Percentiles rank a stretch among this genome's conserved stretches.
phyloP scores from a whole-genome alignment of 2,113 vertebrate species.

The Chaetops frenatus region DNA sequence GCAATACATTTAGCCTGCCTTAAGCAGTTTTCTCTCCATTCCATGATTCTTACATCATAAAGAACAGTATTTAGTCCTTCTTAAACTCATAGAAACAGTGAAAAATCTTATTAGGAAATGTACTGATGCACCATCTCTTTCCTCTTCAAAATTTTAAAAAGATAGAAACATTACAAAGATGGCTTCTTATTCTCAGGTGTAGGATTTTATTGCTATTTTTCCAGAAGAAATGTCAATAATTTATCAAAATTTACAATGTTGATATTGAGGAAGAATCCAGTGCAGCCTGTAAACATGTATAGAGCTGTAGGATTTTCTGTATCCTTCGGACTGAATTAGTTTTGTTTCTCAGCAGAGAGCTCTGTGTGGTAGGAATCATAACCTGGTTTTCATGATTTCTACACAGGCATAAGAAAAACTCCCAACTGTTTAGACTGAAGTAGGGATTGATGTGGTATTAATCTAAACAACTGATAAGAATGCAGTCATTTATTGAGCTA shows the following conservation, averaged over 20 bases:
- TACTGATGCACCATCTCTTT: neutral
- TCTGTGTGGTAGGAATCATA: neutral
- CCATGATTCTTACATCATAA: neutral
- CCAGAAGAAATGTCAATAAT: neutral
- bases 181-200: neutral
- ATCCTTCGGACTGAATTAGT: neutral
- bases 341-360: neutral
- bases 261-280: neutral
- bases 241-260: neutral
- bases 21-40: neutral
- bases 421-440: neutral
- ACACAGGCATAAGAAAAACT: neutral
- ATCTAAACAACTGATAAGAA: neutral
- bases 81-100: neutral
- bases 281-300: neutral
- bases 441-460: neutral
- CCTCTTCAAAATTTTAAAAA: neutral
- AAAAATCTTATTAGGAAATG: neutral
- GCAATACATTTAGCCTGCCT: neutral
- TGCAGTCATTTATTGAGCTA: neutral
- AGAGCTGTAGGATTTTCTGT: neutral
- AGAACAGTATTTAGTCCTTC: neutral
- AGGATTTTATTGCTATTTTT: neutral
- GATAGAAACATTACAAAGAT: neutral
- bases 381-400: neutral